Base-by-base conservation (phyloP, 2,113 vertebrate genomes). In the Astur gentilis region DNA sequence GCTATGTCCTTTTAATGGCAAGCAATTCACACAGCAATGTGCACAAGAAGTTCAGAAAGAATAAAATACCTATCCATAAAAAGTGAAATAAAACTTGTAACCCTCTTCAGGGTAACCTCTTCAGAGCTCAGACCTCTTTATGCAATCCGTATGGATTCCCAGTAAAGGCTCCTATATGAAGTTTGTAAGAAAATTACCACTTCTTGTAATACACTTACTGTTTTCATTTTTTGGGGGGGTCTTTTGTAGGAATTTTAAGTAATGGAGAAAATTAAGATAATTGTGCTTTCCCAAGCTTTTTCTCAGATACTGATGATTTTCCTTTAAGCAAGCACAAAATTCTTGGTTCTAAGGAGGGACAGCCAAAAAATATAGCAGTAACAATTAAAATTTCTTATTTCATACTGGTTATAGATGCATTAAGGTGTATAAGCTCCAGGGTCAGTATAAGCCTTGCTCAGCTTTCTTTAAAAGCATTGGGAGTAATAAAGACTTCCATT, bases 401-500 rank as follows among this genome's bases (percentile, higher is more conserved):
- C 57, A 54, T 72, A 90, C 60, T 65, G 65, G 90, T 91, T 93
- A 91, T n/a, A 94, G 89, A 96, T 83, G 83, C 94, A 96, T 90
- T 96, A 94, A 95, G 93, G 90, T 73, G 76, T 92, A 94, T 96
- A 97, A 97, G 81, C 97, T 98, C 94, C 89, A 93, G 93, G 93
- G 96, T 97, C 96, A 97, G 95, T 62, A 87, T 85, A 96, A 96
- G 93, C 95, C 96, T 97, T 96, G 94, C 93, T 98, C 97, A 98
- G 98, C 97, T 97, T 97, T 97, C 96, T 97, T 96, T 95, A 95
- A 97, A 98, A 96, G 97, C 97, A 96, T 10, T 72, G 97, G 97
- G 98, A 98, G 87, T 94, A 97, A 98, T 97, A 98, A 98, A 98
- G 97, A 87, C 93, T 97, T 97, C 94, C 71, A 96, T 96, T 98